Conservation (phyloP, 1,140 invertebrate genomes). For the Psix sp. region DNA sequence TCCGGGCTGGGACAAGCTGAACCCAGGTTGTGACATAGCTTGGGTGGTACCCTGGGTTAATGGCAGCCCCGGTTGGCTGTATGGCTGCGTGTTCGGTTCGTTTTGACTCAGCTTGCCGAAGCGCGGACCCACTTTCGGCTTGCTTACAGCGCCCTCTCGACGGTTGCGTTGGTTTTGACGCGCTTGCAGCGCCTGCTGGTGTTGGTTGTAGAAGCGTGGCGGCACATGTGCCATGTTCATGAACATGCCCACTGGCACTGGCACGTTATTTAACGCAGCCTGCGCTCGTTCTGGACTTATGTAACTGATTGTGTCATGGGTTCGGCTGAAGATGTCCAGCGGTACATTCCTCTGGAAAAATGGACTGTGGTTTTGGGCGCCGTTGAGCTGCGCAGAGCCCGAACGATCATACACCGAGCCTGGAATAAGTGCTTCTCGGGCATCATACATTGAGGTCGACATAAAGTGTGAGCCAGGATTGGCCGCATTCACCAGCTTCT, state of each 20-base stretch:
- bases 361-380: constrained; percentile 72
- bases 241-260: constrained; percentile 96
- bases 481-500: constrained; percentile 93
- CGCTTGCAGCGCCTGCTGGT: constrained; percentile 83
- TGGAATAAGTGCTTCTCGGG: constrained; percentile 92
- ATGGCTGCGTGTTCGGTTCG: constrained; percentile 79
- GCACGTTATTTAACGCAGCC: constrained; percentile 86
- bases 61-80: constrained; percentile 80
- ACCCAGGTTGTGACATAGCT: constrained; percentile 84
- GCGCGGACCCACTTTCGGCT: constrained; percentile 63
- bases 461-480: constrained; percentile 98
- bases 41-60: constrained; percentile 84
- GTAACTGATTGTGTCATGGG: constrained; percentile 94
- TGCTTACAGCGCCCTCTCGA: constrained; percentile 55
- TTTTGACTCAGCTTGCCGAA: constrained; percentile 72
- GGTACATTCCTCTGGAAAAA: constrained; percentile 76
- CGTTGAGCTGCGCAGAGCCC: constrained; percentile 77
- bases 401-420: constrained; percentile 88
- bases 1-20: constrained; percentile 81
- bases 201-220: constrained; percentile 91
- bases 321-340: constrained; percentile 81
- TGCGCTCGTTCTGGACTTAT: constrained; percentile 92
- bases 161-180: constrained; percentile 75
- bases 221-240: constrained; percentile 94
- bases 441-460: constrained; percentile 96